Percentiles rank a stretch among this genome's conserved stretches.
Conservation (phyloP, 2,797 vertebrate genomes). For the Bufotes viridis region DNA sequence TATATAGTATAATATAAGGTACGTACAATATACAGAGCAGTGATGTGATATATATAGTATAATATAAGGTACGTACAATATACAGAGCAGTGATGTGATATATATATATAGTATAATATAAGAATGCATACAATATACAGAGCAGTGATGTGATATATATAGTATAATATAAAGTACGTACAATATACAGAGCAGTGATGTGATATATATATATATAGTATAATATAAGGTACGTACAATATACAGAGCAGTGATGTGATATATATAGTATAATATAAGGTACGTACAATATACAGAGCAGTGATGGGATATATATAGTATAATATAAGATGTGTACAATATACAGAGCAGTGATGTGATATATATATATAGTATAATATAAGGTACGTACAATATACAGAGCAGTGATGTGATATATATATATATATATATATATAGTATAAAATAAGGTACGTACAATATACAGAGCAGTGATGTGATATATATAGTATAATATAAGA, state of each 20-base stretch:
- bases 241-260: slow-evolving; percentile 17
- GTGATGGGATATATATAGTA: background rate
- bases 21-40: slow-evolving; percentile 6
- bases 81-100: background rate
- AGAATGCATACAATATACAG: background rate
- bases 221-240: background rate
- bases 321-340: background rate
- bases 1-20: background rate
- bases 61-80: background rate
- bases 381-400: background rate
- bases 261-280: background rate
- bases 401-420: no score
- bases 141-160: background rate
- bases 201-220: background rate
- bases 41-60: background rate
- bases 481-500: background rate
- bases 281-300: background rate
- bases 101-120: background rate
- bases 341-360: background rate
- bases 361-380: background rate
- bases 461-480: background rate
- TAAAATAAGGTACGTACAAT: background rate
- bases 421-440: no score
- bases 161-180: background rate
- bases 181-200: background rate